phyloP scores from a whole-genome alignment of 1,140 invertebrate species.

The Halesus radiatus region DNA sequence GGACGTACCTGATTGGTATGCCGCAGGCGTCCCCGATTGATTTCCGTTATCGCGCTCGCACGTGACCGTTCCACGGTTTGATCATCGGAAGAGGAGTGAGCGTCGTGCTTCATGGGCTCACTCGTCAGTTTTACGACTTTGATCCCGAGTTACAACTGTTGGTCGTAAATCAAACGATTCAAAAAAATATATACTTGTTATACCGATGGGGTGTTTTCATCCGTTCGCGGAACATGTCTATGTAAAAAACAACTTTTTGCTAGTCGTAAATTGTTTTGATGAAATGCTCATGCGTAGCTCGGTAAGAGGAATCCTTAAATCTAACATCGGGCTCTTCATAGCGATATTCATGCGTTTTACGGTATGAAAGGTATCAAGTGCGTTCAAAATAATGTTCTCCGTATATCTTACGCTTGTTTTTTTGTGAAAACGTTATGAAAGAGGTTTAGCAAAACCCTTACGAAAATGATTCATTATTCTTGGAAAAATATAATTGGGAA shows the following conservation, averaged over 20 bases:
- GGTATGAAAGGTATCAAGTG: too few relatives aligned
- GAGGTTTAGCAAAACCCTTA: too few relatives aligned
- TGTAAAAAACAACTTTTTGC: background rate
- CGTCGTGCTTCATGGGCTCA: slow-evolving; percentile 17
- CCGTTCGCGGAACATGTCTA: background rate
- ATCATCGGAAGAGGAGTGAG: slow-evolving; percentile 22
- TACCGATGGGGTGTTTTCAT: slow-evolving; percentile 24
- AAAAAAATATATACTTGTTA: slow-evolving; percentile 17
- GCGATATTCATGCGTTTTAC: too few relatives aligned
- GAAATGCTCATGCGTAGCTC: background rate
- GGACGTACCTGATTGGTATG: slow-evolving; percentile 25
- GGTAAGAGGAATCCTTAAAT: slow-evolving; percentile 9
- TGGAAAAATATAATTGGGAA: too few relatives aligned
- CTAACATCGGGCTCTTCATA: background rate
- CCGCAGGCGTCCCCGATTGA: slow-evolving; percentile 53
- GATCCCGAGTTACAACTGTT: slow-evolving; percentile 33
- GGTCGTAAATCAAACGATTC: slow-evolving; percentile 33
- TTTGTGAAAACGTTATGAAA: too few relatives aligned
- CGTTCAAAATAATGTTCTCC: too few relatives aligned
- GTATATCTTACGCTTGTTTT: too few relatives aligned
- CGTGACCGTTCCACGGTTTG: slow-evolving; percentile 52
- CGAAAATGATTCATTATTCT: too few relatives aligned
- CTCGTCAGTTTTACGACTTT: slow-evolving; percentile 37
- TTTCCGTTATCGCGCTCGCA: slow-evolving; percentile 55
- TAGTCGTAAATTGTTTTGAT: background rate